Evolutionary conservation across 2,888 invertebrate species (phyloP).

Genomic region (Ochropleura plecta): DNA sequence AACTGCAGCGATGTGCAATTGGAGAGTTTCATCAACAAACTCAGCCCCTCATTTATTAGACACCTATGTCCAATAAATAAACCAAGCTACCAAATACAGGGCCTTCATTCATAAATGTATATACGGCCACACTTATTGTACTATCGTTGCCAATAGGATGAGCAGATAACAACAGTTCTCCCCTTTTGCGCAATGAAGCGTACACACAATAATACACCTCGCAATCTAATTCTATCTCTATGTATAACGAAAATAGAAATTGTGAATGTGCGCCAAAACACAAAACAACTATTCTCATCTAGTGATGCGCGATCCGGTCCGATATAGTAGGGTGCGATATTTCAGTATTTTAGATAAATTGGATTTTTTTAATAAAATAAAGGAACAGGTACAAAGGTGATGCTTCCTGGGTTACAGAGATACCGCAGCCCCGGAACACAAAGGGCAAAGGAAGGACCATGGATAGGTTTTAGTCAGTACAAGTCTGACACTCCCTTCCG

Average conservation of each 20-base stretch:
- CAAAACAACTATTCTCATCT: slow-evolving; percentile 36
- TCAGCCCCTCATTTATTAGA: neutral
- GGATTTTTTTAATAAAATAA: too few species aligned
- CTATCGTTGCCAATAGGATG: neutral
- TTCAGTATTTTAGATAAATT: neutral
- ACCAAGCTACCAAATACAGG: neutral
- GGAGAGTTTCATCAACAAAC: neutral
- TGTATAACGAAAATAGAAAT: slow-evolving; percentile 28
- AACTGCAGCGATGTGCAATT: neutral
- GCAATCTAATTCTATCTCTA: slow-evolving; percentile 39
- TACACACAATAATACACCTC: slow-evolving; percentile 23
- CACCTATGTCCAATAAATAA: neutral
- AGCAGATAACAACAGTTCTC: slow-evolving; percentile 20
- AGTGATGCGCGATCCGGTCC: neutral
- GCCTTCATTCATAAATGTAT: slow-evolving; percentile 4
- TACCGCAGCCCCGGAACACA: too few species aligned
- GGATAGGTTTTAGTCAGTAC: too few species aligned
- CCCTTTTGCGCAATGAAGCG: slow-evolving; percentile 24
- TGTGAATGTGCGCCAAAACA: slow-evolving; percentile 34
- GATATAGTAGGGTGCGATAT: neutral
- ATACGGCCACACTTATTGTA: neutral
- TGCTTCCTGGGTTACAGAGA: too few species aligned
- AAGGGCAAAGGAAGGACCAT: too few species aligned
- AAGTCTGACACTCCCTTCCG: too few species aligned
- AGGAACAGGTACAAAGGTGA: neutral